These are phyloP conservation scores for Cephus nigrinus DNA, from an alignment of 2,888 invertebrate species.

Conservation along the genomic window DNA sequence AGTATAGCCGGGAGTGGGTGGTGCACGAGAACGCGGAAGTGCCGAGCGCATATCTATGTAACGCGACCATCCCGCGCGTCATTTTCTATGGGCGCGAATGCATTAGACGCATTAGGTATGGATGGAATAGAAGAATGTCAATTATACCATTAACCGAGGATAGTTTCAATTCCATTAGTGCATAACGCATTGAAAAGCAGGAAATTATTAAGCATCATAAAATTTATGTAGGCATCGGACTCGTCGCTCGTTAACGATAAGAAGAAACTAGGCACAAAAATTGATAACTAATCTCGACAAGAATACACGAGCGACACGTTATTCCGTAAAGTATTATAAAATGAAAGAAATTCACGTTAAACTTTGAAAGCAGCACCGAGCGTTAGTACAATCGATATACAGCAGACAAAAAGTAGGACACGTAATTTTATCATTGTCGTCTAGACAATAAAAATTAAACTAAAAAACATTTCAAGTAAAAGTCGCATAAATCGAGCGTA, in stretches of 20 bases:
- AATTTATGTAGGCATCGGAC: background rate
- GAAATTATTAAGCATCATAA: too few relatives aligned
- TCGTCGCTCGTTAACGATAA: background rate
- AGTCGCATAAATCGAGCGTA: background rate
- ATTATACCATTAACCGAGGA: background rate
- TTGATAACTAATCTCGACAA: background rate
- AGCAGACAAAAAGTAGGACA: too few relatives aligned
- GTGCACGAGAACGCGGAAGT: constrained; percentile 29
- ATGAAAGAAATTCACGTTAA: background rate
- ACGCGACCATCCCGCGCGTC: background rate
- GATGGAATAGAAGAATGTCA: background rate
- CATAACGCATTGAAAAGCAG: too few relatives aligned
- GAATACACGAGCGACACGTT: background rate
- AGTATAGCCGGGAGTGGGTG: constrained; percentile 7
- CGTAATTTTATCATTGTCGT: background rate
- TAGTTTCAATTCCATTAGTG: background rate
- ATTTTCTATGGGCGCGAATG: background rate
- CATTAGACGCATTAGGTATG: background rate
- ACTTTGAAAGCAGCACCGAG: background rate
- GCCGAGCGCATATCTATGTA: constrained; percentile 2
- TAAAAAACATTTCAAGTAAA: background rate
- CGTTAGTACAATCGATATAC: background rate
- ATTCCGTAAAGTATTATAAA: background rate
- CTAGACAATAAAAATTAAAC: background rate
- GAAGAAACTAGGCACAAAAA: background rate